Evolutionary conservation across 2,797 vertebrate species (phyloP).

Genomic region (Crocodylus rhombifer): DNA sequence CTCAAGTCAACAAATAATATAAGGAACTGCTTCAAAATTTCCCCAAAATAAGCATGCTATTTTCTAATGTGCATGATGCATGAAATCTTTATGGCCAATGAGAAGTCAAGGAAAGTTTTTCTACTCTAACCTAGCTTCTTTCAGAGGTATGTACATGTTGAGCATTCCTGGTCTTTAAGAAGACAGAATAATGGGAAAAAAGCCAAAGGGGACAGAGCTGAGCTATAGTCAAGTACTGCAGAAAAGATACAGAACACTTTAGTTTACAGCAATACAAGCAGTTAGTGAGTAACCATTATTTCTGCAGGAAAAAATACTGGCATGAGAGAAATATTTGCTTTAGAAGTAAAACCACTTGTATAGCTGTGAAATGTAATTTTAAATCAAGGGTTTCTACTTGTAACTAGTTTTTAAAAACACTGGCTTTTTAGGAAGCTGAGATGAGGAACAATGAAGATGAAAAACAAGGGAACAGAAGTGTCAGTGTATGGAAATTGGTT

Average conservation of each 20-base stretch:
- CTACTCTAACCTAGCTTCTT: background rate
- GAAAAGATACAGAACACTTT: background rate
- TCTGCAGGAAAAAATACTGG: background rate
- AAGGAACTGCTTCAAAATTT: background rate
- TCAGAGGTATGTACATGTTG: background rate
- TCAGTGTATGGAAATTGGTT: background rate
- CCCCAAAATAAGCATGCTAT: background rate
- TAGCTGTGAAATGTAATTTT: background rate
- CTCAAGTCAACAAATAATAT: background rate
- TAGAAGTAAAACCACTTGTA: background rate
- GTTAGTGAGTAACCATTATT: background rate
- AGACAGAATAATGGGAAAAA: background rate
- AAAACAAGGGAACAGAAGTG: background rate
- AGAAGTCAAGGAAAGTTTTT: background rate
- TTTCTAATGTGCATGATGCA: slow-evolving; percentile 12
- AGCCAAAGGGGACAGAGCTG: background rate
- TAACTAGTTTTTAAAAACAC: background rate
- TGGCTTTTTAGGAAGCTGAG: too few relatives aligned
- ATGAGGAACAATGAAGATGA: too few relatives aligned
- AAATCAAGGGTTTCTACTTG: background rate
- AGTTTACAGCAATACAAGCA: too few relatives aligned
- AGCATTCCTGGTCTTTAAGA: background rate
- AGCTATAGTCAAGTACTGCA: background rate
- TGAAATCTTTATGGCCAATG: background rate
- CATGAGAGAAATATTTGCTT: background rate